Evolutionary conservation across 1,140 invertebrate species (phyloP).

Genomic region (Oreohelix idahoensis): DNA sequence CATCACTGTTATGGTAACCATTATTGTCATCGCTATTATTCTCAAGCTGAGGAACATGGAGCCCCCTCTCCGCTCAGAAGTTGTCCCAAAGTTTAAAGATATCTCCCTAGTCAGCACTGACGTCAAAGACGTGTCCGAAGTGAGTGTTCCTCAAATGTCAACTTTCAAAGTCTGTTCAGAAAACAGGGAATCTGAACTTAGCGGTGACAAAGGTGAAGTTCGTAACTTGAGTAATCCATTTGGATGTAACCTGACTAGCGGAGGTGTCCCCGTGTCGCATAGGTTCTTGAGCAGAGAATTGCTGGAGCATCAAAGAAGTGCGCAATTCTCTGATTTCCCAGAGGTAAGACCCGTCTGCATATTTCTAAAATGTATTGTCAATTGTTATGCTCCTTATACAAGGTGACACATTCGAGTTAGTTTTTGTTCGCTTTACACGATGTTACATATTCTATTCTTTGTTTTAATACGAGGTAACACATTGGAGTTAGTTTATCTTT

Average conservation of each 20-base stretch:
- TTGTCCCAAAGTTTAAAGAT: conserved; percentile 5
- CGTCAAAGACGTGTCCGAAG: background rate
- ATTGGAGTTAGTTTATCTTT: too few species aligned
- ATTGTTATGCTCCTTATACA: too few species aligned
- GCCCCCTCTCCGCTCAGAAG: background rate
- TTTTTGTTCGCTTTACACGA: too few species aligned
- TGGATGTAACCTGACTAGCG: background rate
- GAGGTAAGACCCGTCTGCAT: conserved; percentile 23
- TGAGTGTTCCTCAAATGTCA: background rate
- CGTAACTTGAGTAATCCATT: background rate
- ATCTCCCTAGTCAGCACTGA: background rate
- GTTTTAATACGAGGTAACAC: too few species aligned
- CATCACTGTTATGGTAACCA: conserved; percentile 40
- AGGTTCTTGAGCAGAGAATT: conserved; percentile 15
- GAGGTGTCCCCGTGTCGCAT: background rate
- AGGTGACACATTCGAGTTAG: too few species aligned
- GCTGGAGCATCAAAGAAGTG: conserved; percentile 5
- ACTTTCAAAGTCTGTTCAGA: background rate
- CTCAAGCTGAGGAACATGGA: conserved; percentile 37
- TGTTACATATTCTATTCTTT: too few species aligned
- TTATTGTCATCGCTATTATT: conserved; percentile 44
- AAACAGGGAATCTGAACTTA: conserved; percentile 3
- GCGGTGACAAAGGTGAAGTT: background rate
- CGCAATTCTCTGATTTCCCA: background rate
- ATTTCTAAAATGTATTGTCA: too few species aligned